These are phyloP conservation scores for Siderastrea siderea DNA, from an alignment of 92 coral and sea anemone genomes.

Conservation along the genomic window DNA sequence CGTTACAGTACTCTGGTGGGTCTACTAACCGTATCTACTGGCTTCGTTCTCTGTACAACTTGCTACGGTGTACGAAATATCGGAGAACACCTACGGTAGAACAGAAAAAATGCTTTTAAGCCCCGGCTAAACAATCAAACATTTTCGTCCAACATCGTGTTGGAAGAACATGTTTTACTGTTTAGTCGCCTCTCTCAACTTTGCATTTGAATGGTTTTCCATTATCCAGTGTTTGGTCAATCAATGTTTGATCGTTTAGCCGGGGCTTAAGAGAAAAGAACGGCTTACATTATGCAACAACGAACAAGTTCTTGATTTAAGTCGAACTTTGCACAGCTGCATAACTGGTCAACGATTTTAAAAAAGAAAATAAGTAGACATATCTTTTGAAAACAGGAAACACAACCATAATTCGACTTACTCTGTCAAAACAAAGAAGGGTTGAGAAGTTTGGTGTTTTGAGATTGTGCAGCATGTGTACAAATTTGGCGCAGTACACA, in stretches of 20 bases:
- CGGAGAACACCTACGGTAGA: slow-evolving; percentile 89
- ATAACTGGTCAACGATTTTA: background rate
- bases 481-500: slow-evolving; percentile 97
- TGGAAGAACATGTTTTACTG: too few species aligned
- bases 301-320: background rate
- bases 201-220: too few species aligned
- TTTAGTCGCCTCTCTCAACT: too few species aligned
- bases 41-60: slow-evolving; percentile 99
- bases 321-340: background rate
- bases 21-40: slow-evolving; percentile 93
- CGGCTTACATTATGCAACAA: too few species aligned
- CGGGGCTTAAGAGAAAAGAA: too few species aligned
- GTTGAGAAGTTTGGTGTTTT: slow-evolving; percentile 99
- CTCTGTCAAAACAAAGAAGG: slow-evolving; percentile 96
- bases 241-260: too few species aligned
- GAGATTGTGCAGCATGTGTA: slow-evolving; percentile 97
- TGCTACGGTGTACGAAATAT: slow-evolving; percentile 97
- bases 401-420: slow-evolving; percentile 37
- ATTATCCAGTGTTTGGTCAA: too few species aligned
- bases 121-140: too few species aligned
- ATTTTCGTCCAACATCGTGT: too few species aligned
- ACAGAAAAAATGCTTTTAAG: background rate
- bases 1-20: too few species aligned
- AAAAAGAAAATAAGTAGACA: background rate
- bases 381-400: background rate